Conservation (phyloP, 2,888 invertebrate genomes). For the Amiota minor region DNA sequence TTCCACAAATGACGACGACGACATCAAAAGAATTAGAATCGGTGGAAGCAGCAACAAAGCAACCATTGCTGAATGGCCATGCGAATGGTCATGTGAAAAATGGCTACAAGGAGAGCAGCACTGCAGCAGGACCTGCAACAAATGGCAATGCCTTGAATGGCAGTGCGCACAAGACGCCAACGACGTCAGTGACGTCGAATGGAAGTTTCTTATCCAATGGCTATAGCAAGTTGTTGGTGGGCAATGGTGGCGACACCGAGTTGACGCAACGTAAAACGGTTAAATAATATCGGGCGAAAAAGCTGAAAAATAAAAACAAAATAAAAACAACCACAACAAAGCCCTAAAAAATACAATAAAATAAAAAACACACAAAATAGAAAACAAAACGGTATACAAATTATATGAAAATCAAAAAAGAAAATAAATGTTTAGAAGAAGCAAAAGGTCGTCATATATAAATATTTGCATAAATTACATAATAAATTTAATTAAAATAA, state of each 20-base stretch:
- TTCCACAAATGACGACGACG: slow-evolving; percentile 38
- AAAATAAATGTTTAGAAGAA: slow-evolving; percentile 26
- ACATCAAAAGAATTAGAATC: slow-evolving; percentile 38
- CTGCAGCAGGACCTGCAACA: slow-evolving; percentile 45
- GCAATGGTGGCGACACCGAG: slow-evolving; percentile 61
- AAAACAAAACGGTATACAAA: background rate
- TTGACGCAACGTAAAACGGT: slow-evolving; percentile 72
- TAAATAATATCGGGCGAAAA: slow-evolving; percentile 70
- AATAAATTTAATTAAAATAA: slow-evolving; percentile 21
- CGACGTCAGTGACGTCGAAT: slow-evolving; percentile 35
- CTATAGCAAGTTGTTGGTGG: slow-evolving; percentile 55
- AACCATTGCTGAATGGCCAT: slow-evolving; percentile 56
- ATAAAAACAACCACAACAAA: slow-evolving; percentile 50
- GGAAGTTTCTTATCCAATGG: slow-evolving; percentile 65
- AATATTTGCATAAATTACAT: slow-evolving; percentile 30
- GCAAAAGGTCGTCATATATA: slow-evolving; percentile 48
- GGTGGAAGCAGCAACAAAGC: slow-evolving; percentile 41
- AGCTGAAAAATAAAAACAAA: slow-evolving; percentile 54
- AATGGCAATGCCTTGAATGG: slow-evolving; percentile 47
- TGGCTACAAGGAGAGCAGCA: slow-evolving; percentile 49
- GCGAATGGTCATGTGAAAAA: slow-evolving; percentile 61
- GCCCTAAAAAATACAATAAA: slow-evolving; percentile 13
- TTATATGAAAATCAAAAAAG: background rate
- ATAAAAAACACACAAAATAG: slow-evolving; percentile 4
- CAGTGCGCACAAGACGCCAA: slow-evolving; percentile 43